Conservation (phyloP, 30 jellyfish, hydroid and myxozoan genomes). For the Aurelia sp. region DNA sequence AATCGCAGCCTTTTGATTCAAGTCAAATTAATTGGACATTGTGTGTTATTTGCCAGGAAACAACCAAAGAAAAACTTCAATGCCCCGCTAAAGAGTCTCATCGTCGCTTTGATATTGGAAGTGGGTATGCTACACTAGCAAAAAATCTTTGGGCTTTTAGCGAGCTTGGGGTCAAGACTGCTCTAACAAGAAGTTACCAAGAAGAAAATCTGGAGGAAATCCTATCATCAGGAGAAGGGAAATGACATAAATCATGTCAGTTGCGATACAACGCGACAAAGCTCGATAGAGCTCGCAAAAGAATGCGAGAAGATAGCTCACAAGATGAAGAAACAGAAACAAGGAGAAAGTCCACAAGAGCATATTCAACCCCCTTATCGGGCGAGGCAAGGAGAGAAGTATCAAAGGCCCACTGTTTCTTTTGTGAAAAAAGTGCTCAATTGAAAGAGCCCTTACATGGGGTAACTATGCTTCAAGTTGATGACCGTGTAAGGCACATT, state of each 20-base stretch:
- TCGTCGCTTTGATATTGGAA: slow-evolving; percentile 52
- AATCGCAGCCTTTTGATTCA: no score
- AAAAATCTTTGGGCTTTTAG: slow-evolving; percentile 43
- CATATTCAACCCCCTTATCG: no score
- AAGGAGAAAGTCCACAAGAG: no score
- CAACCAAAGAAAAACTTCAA: slow-evolving; percentile 35
- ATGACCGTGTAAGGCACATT: slow-evolving; percentile 9
- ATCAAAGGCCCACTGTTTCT: slow-evolving; percentile 4
- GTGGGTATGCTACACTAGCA: slow-evolving; percentile 53
- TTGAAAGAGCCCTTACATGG: slow-evolving; percentile 41
- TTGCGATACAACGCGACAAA: slow-evolving; percentile 32
- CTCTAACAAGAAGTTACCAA: slow-evolving; percentile 1
- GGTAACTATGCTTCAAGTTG: slow-evolving; percentile 27
- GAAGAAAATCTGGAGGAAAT: slow-evolving; percentile 30
- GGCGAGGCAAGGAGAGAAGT: neutral
- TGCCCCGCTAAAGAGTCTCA: slow-evolving; percentile 67
- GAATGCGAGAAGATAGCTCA: slow-evolving; percentile 17
- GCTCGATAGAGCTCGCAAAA: slow-evolving; percentile 53
- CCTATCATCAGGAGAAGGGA: slow-evolving; percentile 56
- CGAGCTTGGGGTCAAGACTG: slow-evolving; percentile 28
- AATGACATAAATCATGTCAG: slow-evolving; percentile 54
- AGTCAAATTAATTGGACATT: slow-evolving; percentile 40
- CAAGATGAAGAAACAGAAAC: slow-evolving; percentile 42
- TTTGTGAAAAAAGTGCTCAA: slow-evolving; percentile 31
- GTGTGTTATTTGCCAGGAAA: slow-evolving; percentile 58